Base-by-base conservation (phyloP, 2,113 vertebrate species). In the Dunckerocampus dactyliophorus region DNA sequence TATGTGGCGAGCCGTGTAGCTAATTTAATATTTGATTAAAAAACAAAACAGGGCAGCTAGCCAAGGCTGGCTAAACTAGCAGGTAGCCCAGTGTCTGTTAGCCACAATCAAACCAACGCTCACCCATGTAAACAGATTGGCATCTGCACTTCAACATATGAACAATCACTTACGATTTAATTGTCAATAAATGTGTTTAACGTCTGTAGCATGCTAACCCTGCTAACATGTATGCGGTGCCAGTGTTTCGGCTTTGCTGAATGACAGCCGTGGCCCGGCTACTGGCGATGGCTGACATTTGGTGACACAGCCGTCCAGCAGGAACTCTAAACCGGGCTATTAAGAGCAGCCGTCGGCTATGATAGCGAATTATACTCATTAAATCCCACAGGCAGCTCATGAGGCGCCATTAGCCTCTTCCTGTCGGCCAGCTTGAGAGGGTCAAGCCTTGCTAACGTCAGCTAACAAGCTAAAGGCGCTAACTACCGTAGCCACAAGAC, bases 41-140 rank as follows among this genome's bases (percentile, higher is more conserved):
- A 19, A 47, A 6, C 2, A 75, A 73, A 72, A 72, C 62, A 71
- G 75, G 51, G 71, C 58, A 52, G 71, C 66, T 75, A 84, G 68
- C 83, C 69, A 22, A 76, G 80, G 78, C 73, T 80, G 68, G 81
- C 80, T 85, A 85, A 85, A 75, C 82, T 58, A 56, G 66, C 77
- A 75, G 80, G 72, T 75, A 71, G 76, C 79, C 82, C 75, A 77
- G 80, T 19, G 31, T 31, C 53, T 34, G 53, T 45, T 80, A 79
- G 65, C 67, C 53, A 56, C 60, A 10, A 49, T 21, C 47, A 43
- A 72, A 71, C 65, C 62, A 74, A 72, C 76, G 65, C 62, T 67
- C 39, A n/a, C 50, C 21, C 56, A 8, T 11, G 19, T 65, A 14
- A 42, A 43, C 20, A 1, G 6, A 11, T 21, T 42, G 7, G 37